Evolutionary conservation across 2,797 vertebrate genomes (phyloP).

Genomic region (Artibeus jamaicensis): DNA sequence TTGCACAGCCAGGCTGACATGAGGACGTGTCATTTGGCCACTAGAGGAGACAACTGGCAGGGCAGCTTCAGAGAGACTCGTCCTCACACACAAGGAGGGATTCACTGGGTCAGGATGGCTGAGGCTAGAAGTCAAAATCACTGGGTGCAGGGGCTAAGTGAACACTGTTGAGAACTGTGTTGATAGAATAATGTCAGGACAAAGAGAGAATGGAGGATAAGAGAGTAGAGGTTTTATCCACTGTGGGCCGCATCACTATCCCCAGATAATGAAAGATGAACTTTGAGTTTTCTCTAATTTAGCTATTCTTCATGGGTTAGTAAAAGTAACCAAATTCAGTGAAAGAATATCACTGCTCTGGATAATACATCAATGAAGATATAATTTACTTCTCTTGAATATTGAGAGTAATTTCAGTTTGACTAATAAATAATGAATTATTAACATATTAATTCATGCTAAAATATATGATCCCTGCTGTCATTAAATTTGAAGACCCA

Average conservation of each 20-base stretch:
- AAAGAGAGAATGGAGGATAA: not conserved
- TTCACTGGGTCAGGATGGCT: not conserved
- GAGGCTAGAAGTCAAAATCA: not conserved
- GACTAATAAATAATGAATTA: not conserved
- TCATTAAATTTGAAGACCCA: not conserved
- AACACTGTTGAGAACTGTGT: not conserved
- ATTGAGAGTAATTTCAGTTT: not conserved
- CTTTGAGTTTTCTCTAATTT: not conserved
- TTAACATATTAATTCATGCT: not conserved
- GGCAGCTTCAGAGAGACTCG: not conserved
- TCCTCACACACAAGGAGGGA: not conserved
- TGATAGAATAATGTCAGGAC: not conserved
- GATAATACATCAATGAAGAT: not conserved
- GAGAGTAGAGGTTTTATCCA: not conserved
- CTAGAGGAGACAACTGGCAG: not conserved
- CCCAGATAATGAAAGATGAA: not conserved
- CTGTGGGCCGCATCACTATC: not conserved
- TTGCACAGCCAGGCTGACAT: not conserved
- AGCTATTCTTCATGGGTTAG: not conserved
- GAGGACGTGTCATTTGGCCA: not conserved
- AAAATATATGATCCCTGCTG: not conserved
- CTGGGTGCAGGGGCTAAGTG: not conserved
- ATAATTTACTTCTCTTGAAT: not conserved
- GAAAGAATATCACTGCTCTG: not conserved
- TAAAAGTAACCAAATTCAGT: not conserved